Evolutionary conservation across 2,888 invertebrate species (phyloP), one percentile per base, ranked within the genome.

Genomic region (Boloria selene): DNA sequence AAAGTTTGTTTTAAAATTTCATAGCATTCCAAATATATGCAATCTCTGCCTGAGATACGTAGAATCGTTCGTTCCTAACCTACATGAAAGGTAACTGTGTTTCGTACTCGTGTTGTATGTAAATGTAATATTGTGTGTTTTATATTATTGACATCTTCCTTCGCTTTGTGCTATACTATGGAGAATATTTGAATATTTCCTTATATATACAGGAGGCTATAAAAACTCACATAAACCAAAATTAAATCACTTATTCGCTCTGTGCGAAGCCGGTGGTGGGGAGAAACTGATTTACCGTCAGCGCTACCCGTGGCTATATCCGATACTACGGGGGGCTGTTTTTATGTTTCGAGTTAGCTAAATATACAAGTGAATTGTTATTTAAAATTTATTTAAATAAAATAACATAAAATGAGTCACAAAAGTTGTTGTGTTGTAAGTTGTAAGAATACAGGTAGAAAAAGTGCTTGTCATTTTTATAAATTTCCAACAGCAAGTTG

Each of bases 81-180:
- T 60, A 64, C 66, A 65, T 44, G 67, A 64, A 58, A 69, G 63
- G 68, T 61, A 64, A 64, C 66, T 53, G 61, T 69, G 71, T 65
- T 69, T 71, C 66, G 62, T 67, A 68, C 64, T 60, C 70, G 66
- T 72, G 73, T 75, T 68, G 61, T 70, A 75, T 75, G 74, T 70
- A 74, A 74, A 75, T 75, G 74, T 74, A 71, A 74, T 73, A 70
- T 71, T 70, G 69, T 74, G 72, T 70, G 31, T 50, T 67, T 68
- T 55, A 68, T 70, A 71, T 72, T 68, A 68, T 62, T 68, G 68
- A 65, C 68, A 68, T 66, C 56, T 63, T 64, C 60, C 59, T 60
- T 42, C 59, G 38, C 13, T 50, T 17, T 55, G 55, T 13, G n/a
- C 22, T 50, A 13, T 55, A 38, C 50, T 31, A 18, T 38, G n/a